Percentiles rank a stretch among this genome's conserved stretches.
Evolutionary conservation across 2,888 invertebrate species (phyloP).

Genomic region (Coenonympha arcania): DNA sequence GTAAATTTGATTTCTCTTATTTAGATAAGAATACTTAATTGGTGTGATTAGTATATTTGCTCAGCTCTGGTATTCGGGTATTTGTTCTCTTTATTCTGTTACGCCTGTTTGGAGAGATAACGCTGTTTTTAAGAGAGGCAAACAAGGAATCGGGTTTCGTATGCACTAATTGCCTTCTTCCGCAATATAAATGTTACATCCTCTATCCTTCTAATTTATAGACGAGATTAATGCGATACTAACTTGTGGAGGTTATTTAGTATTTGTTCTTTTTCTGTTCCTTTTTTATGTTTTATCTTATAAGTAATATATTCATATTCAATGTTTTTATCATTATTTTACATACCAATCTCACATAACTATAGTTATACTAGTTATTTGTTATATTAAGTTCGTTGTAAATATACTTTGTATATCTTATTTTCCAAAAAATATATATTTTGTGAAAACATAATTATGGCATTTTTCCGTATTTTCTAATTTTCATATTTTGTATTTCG

Average conservation of each 20-base stretch:
- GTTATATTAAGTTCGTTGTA: too few relatives aligned
- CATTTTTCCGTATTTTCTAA: too few relatives aligned
- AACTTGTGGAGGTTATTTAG: neutral
- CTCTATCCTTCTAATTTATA: constrained; percentile 13
- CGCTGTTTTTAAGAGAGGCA: constrained; percentile 41
- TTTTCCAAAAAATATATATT: too few relatives aligned
- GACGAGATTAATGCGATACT: neutral
- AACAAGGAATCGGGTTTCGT: constrained; percentile 40
- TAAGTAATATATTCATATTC: too few relatives aligned
- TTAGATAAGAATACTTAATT: constrained; percentile 65
- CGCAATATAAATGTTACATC: constrained; percentile 24
- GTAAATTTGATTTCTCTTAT: constrained; percentile 59
- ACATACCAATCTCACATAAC: too few relatives aligned
- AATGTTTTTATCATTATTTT: too few relatives aligned
- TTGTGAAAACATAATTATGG: too few relatives aligned
- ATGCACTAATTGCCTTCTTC: constrained; percentile 32
- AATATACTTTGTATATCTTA: too few relatives aligned
- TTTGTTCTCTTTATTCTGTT: constrained; percentile 38
- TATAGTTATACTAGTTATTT: too few relatives aligned
- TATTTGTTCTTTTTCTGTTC: neutral
- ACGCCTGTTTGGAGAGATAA: constrained; percentile 43
- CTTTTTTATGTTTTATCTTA: too few relatives aligned
- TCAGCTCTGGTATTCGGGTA: constrained; percentile 41
- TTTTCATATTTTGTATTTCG: too few relatives aligned
- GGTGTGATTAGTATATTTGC: constrained; percentile 56